Evolutionary conservation across 2,113 vertebrate genomes (phyloP).

Genomic region (Ceyx margarethae): DNA sequence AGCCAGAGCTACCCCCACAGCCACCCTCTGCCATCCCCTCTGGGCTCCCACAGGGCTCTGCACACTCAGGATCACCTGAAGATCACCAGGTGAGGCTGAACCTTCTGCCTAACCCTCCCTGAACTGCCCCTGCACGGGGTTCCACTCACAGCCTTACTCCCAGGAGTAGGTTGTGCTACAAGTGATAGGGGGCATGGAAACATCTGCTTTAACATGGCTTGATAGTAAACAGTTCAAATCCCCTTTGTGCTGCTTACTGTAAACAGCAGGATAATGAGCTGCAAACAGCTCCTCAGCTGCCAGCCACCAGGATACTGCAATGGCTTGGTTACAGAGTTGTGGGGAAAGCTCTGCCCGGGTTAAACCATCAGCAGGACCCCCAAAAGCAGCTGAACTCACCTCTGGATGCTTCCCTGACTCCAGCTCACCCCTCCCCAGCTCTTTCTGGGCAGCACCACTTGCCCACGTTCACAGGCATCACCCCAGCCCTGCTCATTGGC

Average conservation of each 20-base stretch:
- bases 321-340: background rate
- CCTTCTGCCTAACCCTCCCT: background rate
- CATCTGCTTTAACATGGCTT: conserved; percentile 16
- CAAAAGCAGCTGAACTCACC: background rate
- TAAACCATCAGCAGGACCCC: background rate
- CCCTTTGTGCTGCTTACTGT: conserved; percentile 7
- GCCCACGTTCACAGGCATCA: background rate
- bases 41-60: fast-evolving
- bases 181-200: background rate
- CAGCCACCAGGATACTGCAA: background rate
- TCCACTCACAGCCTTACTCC: background rate
- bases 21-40: background rate
- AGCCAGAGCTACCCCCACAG: background rate
- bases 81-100: background rate
- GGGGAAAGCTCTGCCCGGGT: background rate
- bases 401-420: background rate
- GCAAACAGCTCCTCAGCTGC: background rate
- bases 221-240: conserved; percentile 48
- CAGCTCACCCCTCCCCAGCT: background rate
- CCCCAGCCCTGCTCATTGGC: background rate
- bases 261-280: conserved; percentile 18
- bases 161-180: fast-evolving
- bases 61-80: background rate
- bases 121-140: background rate
- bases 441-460: background rate